Conservation (phyloP, 2,888 invertebrate species). For the Microchrysa polita region DNA sequence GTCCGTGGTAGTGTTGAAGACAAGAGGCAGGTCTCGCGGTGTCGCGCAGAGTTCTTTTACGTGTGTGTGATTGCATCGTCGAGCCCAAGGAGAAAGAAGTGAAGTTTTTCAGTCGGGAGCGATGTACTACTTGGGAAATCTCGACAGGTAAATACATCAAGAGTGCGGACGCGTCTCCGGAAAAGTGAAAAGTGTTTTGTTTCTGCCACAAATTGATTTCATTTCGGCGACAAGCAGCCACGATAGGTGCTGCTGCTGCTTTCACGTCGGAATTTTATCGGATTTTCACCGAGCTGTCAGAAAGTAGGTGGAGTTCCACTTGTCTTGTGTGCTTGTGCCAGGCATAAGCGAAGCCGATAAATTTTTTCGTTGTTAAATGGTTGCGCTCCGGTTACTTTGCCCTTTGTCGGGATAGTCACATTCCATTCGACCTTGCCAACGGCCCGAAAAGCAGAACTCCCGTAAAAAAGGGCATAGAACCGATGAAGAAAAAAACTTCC, state of each 20-base stretch:
- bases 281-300: slow-evolving; percentile 47
- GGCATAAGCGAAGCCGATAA: slow-evolving; percentile 29
- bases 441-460: slow-evolving; percentile 39
- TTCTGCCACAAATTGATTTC: no score
- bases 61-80: slow-evolving; percentile 40
- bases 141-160: slow-evolving; percentile 50
- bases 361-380: slow-evolving; percentile 9
- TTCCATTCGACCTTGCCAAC: slow-evolving; percentile 36
- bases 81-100: slow-evolving; percentile 32
- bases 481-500: slow-evolving; percentile 42
- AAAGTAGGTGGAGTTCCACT: slow-evolving; percentile 48
- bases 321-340: slow-evolving; percentile 33
- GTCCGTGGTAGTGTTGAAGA: slow-evolving; percentile 20
- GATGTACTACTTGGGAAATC: slow-evolving; percentile 50
- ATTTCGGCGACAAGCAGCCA: neutral
- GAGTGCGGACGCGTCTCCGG: slow-evolving; percentile 5
- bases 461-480: neutral
- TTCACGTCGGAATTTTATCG: slow-evolving; percentile 32
- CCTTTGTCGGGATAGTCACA: slow-evolving; percentile 18
- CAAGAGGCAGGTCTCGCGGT: neutral
- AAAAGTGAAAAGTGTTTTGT: slow-evolving; percentile 28
- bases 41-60: slow-evolving; percentile 22
- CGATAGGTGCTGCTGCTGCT: neutral
- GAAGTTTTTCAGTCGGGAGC: slow-evolving; percentile 40
- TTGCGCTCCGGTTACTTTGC: slow-evolving; percentile 7